Conservation (phyloP, 37 sponge, comb jelly and placozoan genomes). For the Chondrilla cf. caribensis region DNA sequence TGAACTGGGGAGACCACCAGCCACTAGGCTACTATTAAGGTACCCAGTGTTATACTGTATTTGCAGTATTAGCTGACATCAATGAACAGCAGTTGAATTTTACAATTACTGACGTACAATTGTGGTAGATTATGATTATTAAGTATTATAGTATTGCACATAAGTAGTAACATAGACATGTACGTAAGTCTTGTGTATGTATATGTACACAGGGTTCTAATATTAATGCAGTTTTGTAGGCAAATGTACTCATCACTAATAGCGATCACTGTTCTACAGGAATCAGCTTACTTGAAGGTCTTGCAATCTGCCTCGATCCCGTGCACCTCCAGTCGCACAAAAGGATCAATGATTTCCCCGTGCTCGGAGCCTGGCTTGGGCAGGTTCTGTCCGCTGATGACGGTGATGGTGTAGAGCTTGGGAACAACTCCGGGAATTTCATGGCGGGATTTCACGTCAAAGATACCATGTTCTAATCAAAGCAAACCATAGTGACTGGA, state of each 20-base stretch:
- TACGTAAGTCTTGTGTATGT: no score
- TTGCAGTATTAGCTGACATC: no score
- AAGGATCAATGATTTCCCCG: conserved; percentile 73
- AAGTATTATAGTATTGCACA: no score
- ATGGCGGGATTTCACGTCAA: background rate
- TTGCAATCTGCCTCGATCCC: conserved; percentile 39
- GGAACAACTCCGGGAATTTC: conserved; percentile 19
- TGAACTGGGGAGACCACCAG: no score
- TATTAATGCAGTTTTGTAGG: no score
- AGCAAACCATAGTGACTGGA: background rate
- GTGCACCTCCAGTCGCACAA: conserved; percentile 38
- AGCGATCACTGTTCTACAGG: background rate
- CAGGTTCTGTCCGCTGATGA: conserved; percentile 41
- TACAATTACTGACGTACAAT: no score
- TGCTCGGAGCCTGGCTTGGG: conserved; percentile 40
- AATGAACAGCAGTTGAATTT: no score
- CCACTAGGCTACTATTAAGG: no score
- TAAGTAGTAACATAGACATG: no score
- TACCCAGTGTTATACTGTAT: no score
- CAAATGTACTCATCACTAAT: conserved; percentile 64
- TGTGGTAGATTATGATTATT: no score
- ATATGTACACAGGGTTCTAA: no score
- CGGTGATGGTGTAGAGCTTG: conserved; percentile 4
- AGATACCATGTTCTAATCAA: background rate
- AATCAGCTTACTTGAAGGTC: conserved; percentile 10